A percentile compares a stretch with the other conserved stretches of the same genome.
These are phyloP conservation scores for Hymenochirus boettgeri DNA, from an alignment of 2,113 vertebrate species.

Conservation along the genomic window DNA sequence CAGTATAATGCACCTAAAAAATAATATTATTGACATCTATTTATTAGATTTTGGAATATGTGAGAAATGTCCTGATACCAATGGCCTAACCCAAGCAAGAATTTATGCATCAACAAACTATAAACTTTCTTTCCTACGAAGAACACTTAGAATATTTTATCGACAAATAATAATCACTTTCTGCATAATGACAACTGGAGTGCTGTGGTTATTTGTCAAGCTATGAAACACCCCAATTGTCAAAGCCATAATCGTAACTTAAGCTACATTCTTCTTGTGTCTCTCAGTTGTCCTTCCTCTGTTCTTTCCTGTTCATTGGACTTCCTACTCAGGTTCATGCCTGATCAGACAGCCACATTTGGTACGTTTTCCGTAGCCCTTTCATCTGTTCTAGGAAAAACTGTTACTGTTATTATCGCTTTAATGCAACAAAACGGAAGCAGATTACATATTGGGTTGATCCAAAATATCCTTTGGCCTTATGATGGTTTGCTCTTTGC, in stretches of 20 bases:
- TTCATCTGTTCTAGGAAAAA: slow-evolving; percentile 9
- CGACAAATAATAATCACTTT: neutral
- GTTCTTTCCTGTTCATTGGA: slow-evolving; percentile 1
- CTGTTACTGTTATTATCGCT: slow-evolving; percentile 46
- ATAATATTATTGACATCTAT: too few relatives aligned
- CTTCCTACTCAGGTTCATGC: neutral
- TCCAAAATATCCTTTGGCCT: slow-evolving; percentile 23
- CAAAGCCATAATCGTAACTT: slow-evolving; percentile 19
- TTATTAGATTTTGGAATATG: neutral
- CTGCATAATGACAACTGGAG: neutral
- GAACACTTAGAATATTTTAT: neutral
- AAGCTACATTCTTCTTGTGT: slow-evolving; percentile 20
- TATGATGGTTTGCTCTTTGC: too few relatives aligned
- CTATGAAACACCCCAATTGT: slow-evolving; percentile 6
- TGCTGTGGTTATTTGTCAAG: neutral
- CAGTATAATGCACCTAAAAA: too few relatives aligned
- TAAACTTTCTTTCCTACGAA: slow-evolving; percentile 4
- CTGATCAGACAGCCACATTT: slow-evolving; percentile 4
- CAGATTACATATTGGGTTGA: slow-evolving; percentile 46
- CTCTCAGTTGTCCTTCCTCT: slow-evolving; percentile 10
- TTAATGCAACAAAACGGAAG: slow-evolving; percentile 48
- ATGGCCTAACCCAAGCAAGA: slow-evolving; percentile 1
- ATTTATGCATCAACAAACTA: neutral
- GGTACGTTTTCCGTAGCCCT: slow-evolving; percentile 11
- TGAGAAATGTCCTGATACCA: neutral